phyloP scores from a whole-genome alignment of 2,888 invertebrate species.

The Phyto melanocephala region DNA sequence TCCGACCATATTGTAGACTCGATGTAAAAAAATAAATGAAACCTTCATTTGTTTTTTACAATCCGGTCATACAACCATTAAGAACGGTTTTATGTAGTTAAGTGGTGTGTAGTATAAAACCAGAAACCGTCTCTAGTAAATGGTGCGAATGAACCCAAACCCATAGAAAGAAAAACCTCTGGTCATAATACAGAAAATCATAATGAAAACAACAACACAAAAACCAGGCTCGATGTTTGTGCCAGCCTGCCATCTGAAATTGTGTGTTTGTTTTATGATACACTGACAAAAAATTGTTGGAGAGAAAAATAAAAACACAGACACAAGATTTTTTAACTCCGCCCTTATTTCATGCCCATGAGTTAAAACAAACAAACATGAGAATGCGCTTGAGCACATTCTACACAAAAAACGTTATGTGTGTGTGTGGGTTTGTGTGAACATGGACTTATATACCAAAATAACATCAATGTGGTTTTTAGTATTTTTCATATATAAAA shows the following conservation, averaged over 20 bases:
- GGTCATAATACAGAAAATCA: slow-evolving; percentile 8
- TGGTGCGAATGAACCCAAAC: slow-evolving; percentile 65
- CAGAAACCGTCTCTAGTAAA: slow-evolving; percentile 57
- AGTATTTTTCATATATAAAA: too few species aligned
- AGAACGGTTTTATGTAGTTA: neutral
- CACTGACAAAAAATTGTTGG: slow-evolving; percentile 17
- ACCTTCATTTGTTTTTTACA: neutral
- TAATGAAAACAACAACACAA: slow-evolving; percentile 21
- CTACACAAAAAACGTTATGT: neutral
- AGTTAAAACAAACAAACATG: neutral
- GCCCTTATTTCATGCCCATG: slow-evolving; percentile 67
- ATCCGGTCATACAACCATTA: neutral
- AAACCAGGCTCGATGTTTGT: neutral
- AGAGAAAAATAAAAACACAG: slow-evolving; percentile 20
- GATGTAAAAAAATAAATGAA: slow-evolving; percentile 28
- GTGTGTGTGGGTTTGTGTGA: too few species aligned
- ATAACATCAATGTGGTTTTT: too few species aligned
- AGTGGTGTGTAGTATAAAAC: slow-evolving; percentile 13
- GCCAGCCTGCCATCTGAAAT: slow-evolving; percentile 18
- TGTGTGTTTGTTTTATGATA: neutral
- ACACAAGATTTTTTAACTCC: slow-evolving; percentile 66
- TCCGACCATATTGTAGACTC: slow-evolving; percentile 58
- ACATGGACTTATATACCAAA: too few species aligned
- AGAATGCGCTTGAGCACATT: slow-evolving; percentile 40
- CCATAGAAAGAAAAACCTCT: slow-evolving; percentile 24